Base-by-base conservation (phyloP, 1,140 invertebrate genomes). In the Cecropterus lyciades region DNA sequence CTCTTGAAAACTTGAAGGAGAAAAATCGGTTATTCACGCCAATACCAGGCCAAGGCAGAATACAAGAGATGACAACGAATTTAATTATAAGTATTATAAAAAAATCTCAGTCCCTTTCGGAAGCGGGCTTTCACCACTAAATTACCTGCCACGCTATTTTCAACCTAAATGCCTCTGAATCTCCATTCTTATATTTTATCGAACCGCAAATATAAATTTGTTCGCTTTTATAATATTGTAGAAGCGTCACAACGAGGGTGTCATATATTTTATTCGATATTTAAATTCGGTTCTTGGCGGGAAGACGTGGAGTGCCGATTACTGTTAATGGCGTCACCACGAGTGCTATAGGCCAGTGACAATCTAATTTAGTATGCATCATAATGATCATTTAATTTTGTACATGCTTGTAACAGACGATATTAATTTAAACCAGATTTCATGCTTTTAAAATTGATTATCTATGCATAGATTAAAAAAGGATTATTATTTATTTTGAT, bases 61-160 rank as follows among this genome's bases (percentile, higher is more conserved):
- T 81, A 80, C 79, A 76, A 73, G 74, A 83, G 84, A 91, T 91
- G 88, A 89, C 85, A 91, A 84, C 80, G 80, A 88, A 88, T 89
- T 91, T 91, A 91, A 89, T 91, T 91, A 90, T 90, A 86, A 90
- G 88, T 87, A 88, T 90, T 88, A 88, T 90, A 91, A 91, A 91
- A 84, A 87, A 89, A 87, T 82, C 83, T 75, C 84, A 83, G 84
- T 84, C 87, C 87, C 85, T 89, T 82, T 79, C 74, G 68, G 73
- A 79, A 80, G 78, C 69, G 52, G 62, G 67, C 67, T 75, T 66
- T 65, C 63, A 55, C 62, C 56, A 51, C 59, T 60, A 59, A 57
- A 72, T 68, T 55, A 71, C 46, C 30, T 62, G 70, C 55, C 67
- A 46, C 14, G 33, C 74, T 59, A 77, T 69, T 69, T 73, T 71